Conservation (phyloP, 2,888 invertebrate genomes). For the Chaetogeoica ovagalla region DNA sequence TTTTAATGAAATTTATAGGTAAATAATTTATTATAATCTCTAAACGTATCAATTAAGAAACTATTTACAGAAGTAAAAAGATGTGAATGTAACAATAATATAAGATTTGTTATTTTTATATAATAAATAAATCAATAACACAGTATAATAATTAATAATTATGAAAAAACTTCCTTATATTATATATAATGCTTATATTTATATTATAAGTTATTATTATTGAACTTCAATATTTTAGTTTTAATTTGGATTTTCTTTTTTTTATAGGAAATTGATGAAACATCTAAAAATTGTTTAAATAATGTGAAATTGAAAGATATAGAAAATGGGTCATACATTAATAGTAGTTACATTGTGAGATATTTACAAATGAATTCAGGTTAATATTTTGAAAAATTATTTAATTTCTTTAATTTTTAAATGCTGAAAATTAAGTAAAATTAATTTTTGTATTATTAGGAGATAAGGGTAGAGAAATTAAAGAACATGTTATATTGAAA, state of each 20-base stretch:
- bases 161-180: no score
- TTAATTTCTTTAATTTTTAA: neutral
- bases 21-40: no score
- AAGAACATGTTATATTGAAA: neutral
- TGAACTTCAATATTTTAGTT: neutral
- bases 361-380: neutral
- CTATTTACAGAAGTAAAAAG: no score
- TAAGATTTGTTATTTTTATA: no score
- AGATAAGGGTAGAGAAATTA: neutral
- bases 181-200: no score
- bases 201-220: neutral
- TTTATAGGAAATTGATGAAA: slow-evolving; percentile 32
- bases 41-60: no score
- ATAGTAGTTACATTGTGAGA: neutral
- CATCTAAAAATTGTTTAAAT: neutral
- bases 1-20: no score
- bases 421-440: neutral
- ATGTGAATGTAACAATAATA: no score
- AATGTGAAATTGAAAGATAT: slow-evolving; percentile 21
- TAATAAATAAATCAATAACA: no score
- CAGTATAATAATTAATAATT: no score
- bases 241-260: neutral
- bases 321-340: slow-evolving; percentile 4
- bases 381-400: neutral
- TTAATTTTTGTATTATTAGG: neutral